phyloP scores from a whole-genome alignment of 92 coral and sea anemone genomes.

The Phenganax subtilis region DNA sequence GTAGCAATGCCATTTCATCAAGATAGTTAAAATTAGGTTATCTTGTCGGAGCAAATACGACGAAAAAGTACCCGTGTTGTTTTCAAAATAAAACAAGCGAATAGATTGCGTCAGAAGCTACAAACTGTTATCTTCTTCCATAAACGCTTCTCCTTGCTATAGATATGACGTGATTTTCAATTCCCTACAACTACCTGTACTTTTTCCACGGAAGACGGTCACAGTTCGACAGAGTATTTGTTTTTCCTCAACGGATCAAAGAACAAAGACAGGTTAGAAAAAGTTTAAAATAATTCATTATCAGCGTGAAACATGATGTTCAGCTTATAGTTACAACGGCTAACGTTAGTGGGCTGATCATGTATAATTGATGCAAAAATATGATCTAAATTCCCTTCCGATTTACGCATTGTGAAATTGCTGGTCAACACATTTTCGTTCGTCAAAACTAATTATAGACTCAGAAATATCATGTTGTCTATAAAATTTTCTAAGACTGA shows the following conservation, averaged over 20 bases:
- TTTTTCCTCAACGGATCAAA: constrained; percentile 25
- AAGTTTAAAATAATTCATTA: constrained; percentile 3
- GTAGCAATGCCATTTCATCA: no score
- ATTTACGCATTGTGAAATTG: not conserved
- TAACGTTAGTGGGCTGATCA: no score
- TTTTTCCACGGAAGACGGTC: constrained; percentile 3
- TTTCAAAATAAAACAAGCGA: constrained; percentile 27
- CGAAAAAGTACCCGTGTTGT: constrained; percentile 14
- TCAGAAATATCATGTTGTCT: not conserved
- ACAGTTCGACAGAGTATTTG: constrained; percentile 24
- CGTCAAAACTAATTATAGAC: not conserved
- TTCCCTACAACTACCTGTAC: constrained; percentile 21
- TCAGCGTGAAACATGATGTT: not conserved
- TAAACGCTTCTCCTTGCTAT: not conserved
- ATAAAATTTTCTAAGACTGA: not conserved
- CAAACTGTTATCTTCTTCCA: constrained; percentile 7
- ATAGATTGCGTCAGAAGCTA: constrained; percentile 28
- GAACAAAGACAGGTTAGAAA: constrained; percentile 21
- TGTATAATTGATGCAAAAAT: no score
- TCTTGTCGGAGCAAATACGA: not conserved
- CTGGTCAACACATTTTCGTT: not conserved
- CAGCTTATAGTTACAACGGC: no score
- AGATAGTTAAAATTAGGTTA: no score
- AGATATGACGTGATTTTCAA: constrained; percentile 27
- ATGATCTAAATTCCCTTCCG: no score